Evolutionary conservation across 2,797 vertebrate species (phyloP).

Genomic region (Philypnodon macrostomus): DNA sequence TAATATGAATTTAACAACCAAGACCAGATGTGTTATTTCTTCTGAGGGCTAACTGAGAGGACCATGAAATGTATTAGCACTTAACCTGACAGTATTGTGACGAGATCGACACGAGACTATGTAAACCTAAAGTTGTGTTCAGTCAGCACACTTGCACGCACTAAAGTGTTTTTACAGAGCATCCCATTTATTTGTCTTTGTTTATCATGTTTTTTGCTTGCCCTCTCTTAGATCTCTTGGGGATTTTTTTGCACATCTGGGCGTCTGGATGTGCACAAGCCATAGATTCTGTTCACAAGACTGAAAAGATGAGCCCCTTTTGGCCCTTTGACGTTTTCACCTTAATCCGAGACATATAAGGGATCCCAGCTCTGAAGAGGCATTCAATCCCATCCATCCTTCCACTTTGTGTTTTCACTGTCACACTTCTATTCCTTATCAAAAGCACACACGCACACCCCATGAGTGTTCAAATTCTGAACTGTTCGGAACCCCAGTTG

Average conservation of each 20-base stretch:
- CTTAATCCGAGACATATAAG: constrained; percentile 41
- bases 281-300: constrained; percentile 46
- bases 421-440: constrained; percentile 46
- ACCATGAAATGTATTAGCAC: constrained; percentile 43
- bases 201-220: constrained; percentile 27
- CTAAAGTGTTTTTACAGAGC: constrained; percentile 19
- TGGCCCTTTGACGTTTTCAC: constrained; percentile 27
- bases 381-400: constrained; percentile 25
- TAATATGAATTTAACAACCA: constrained; percentile 60
- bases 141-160: constrained; percentile 7
- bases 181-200: constrained; percentile 29
- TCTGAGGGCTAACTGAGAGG: constrained; percentile 17
- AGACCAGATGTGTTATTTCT: constrained; percentile 65
- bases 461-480: constrained; percentile 32
- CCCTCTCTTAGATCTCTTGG: constrained; percentile 31
- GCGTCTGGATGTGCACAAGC: constrained; percentile 37
- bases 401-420: constrained; percentile 40
- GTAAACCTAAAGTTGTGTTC: constrained; percentile 15
- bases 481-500: constrained; percentile 23
- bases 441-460: constrained; percentile 22
- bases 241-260: constrained; percentile 43
- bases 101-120: constrained; percentile 30
- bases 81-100: constrained; percentile 45
- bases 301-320: constrained; percentile 44
- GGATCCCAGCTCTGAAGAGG: constrained; percentile 27